A percentile compares a stretch with the other conserved stretches of the same genome.
These are phyloP conservation scores for Julus scandinavius DNA, from an alignment of 2,888 invertebrate species.

Conservation along the genomic window DNA sequence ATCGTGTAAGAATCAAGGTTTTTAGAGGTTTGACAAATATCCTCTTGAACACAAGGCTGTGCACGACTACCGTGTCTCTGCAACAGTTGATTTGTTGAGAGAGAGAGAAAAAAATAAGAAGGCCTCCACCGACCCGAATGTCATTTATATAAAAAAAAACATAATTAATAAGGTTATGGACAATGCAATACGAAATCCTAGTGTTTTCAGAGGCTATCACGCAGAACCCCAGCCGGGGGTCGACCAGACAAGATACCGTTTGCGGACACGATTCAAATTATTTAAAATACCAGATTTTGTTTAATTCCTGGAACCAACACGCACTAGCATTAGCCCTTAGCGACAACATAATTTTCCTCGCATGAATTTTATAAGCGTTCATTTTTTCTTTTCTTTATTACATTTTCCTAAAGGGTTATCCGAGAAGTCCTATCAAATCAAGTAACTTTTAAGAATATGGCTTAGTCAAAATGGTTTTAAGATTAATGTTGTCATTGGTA, in stretches of 20 bases:
- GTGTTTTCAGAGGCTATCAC: background rate
- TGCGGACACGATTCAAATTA: conserved; percentile 2
- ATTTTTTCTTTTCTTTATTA: background rate
- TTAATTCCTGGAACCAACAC: conserved; percentile 11
- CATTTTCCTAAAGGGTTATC: background rate
- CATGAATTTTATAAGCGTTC: background rate
- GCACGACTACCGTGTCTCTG: background rate
- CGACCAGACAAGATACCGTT: conserved; percentile 10
- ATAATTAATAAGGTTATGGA: conserved; percentile 18
- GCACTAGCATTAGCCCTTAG: background rate
- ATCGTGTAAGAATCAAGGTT: conserved; percentile 15
- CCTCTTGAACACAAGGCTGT: conserved; percentile 18
- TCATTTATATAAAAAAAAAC: background rate
- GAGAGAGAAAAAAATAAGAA: background rate
- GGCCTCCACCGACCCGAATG: conserved; percentile 18
- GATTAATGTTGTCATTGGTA: too few species aligned
- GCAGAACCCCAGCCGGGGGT: conserved; percentile 18
- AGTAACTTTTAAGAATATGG: background rate
- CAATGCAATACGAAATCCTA: background rate
- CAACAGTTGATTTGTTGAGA: background rate
- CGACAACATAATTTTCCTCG: conserved; percentile 10
- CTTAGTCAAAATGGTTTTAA: too few species aligned
- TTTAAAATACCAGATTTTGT: background rate
- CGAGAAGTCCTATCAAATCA: background rate
- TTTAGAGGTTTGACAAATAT: background rate